Evolutionary conservation across 2,888 invertebrate species (phyloP).

Genomic region (Apoderus coryli): DNA sequence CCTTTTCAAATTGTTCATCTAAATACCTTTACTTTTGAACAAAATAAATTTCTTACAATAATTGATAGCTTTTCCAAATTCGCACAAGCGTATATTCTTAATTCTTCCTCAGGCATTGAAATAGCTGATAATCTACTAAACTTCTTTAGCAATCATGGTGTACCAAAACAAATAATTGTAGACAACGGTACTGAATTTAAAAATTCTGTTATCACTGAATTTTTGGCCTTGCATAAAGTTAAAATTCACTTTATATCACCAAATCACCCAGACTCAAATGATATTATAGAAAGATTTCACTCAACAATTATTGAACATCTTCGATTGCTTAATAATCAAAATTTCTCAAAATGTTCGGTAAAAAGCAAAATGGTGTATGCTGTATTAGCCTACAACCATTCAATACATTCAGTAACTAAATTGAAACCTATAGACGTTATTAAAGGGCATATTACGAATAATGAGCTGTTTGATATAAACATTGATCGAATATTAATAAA

Average conservation of each 20-base stretch:
- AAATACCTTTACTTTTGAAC: constrained; percentile 6
- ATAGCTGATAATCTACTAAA: constrained; percentile 6
- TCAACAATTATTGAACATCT: constrained; percentile 7
- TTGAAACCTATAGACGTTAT: constrained; percentile 10
- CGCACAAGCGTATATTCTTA: constrained; percentile 8
- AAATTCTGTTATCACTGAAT: constrained; percentile 6
- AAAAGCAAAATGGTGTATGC: too few relatives aligned
- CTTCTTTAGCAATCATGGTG: constrained; percentile 8
- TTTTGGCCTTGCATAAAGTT: constrained; percentile 9
- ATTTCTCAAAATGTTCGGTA: too few relatives aligned
- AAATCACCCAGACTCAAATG: constrained; percentile 10
- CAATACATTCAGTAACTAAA: too few relatives aligned
- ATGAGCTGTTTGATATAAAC: not conserved
- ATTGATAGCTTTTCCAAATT: constrained; percentile 9
- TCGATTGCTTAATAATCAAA: constrained; percentile 2
- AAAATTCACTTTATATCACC: constrained; percentile 9
- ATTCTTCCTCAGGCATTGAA: constrained; percentile 8
- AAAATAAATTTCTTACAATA: constrained; percentile 8
- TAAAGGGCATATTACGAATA: constrained; percentile 2
- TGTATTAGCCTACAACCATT: too few relatives aligned
- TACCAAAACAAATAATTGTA: constrained; percentile 9
- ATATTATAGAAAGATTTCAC: constrained; percentile 7
- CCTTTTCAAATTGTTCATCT: constrained; percentile 7
- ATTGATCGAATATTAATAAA: constrained; percentile 4
- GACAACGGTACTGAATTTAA: constrained; percentile 11